Evolutionary conservation across 35 echinoderm and acorn worm genomes (phyloP).

Genomic region (Chiridota heheva): DNA sequence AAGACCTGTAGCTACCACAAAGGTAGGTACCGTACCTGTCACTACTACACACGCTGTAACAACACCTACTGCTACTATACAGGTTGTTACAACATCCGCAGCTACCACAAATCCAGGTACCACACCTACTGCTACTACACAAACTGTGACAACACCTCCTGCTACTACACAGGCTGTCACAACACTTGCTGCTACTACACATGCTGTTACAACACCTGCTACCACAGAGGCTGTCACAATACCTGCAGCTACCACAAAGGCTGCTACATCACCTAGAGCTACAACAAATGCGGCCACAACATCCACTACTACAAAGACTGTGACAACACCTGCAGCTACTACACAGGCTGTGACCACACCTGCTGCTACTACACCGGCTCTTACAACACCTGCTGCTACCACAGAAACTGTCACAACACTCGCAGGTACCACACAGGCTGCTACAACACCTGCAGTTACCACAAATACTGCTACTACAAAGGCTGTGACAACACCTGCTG

Average conservation of each 20-base stretch:
- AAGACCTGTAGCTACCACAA: too few species aligned
- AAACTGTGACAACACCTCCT: background rate
- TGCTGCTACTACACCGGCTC: background rate
- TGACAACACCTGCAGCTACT: background rate
- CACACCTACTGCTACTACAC: too few species aligned
- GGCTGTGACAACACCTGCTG: slow-evolving; percentile 10
- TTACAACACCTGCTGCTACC: slow-evolving; percentile 15
- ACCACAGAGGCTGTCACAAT: slow-evolving; percentile 1
- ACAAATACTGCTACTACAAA: slow-evolving; percentile 3
- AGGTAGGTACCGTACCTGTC: too few species aligned
- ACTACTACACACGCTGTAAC: slow-evolving; percentile 27
- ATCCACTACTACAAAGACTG: background rate
- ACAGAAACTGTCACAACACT: slow-evolving; percentile 14
- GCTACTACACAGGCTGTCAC: background rate
- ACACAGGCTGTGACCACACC: slow-evolving; percentile 32
- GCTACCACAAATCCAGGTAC: too few species aligned
- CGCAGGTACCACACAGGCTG: slow-evolving; percentile 16
- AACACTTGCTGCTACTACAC: slow-evolving; percentile 3
- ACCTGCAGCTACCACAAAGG: slow-evolving; percentile 3
- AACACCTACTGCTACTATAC: slow-evolving; percentile 14
- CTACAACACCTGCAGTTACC: background rate
- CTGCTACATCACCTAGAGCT: background rate
- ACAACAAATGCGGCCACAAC: background rate
- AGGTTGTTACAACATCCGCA: slow-evolving; percentile 9
- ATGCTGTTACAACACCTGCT: background rate